Evolutionary conservation across 2,797 vertebrate species (phyloP).

Genomic region (Sarcoramphus papa): DNA sequence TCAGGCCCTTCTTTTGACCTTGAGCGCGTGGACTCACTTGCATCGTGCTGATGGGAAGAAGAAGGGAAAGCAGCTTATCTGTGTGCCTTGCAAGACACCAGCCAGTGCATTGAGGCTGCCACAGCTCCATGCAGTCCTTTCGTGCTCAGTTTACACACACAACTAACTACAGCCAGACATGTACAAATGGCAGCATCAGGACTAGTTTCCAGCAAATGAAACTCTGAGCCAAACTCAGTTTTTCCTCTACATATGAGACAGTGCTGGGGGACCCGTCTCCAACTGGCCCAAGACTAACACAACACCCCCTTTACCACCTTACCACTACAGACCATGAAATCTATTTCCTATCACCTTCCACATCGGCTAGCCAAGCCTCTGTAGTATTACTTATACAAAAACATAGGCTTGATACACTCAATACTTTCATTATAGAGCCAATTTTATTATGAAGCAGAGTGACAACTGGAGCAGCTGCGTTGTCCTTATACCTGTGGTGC

Average conservation of each 20-base stretch:
- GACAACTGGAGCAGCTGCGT: not conserved
- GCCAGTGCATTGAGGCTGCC: not conserved
- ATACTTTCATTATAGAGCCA: not conserved
- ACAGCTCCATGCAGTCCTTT: not conserved
- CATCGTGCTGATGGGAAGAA: constrained; percentile 69
- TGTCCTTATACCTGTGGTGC: not conserved
- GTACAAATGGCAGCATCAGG: not conserved
- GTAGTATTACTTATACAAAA: not conserved
- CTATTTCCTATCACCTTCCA: not conserved
- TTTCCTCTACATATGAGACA: not conserved
- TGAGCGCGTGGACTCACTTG: constrained; percentile 78
- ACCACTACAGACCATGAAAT: not conserved
- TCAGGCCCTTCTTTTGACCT: constrained; percentile 84
- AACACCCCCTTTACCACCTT: not conserved
- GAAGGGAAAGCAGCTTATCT: not conserved
- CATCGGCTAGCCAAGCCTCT: not conserved
- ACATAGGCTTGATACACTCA: not conserved
- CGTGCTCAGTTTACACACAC: not conserved
- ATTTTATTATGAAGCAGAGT: not conserved
- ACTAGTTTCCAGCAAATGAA: not conserved
- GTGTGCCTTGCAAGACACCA: not conserved
- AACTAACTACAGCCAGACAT: not conserved
- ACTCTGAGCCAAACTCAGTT: not conserved
- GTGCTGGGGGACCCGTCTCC: not conserved
- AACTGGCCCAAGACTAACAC: not conserved